Evolutionary conservation across 2,113 vertebrate species (phyloP), one percentile per base, ranked within the genome.

Genomic region (Sander vitreus): DNA sequence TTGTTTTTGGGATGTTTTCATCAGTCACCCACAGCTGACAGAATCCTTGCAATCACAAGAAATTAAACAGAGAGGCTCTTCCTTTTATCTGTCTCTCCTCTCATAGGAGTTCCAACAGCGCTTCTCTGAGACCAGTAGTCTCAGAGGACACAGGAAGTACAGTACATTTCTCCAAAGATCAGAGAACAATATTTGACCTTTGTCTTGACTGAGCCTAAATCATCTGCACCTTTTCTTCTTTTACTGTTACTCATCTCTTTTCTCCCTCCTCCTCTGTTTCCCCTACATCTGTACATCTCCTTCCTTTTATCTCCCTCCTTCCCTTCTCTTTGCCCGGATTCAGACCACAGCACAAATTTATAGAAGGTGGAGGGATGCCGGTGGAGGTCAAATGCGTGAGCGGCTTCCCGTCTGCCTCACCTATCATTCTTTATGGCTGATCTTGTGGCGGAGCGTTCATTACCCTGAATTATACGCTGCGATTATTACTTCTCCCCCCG

Each of bases 391-490:
- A 93, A 93, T 25, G 83, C 53, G 76, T 83, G 83, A 91, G 85
- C 80, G 45, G 84, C 87, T 85, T 85, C 84, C 88, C 80, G 70
- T 88, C 89, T 90, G 89, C 85, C 92, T 89, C 81, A 78, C 81
- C 89, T 85, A 92, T 93, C 91, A 86, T 92, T 92, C 92, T 94
- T 94, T 93, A 93, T 90, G 92, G 92, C 89, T 76, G 85, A 92
- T 92, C 91, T 86, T 88, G 92, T 91, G 91, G 89, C 74, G 69
- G 80, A 91, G 91, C 92, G 89, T 93, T 94, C 92, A 94, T 94
- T 94, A 94, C 83, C 90, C 89, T 93, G 92, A 93, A 93, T 93
- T 93, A 94, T 91, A 93, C 12, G 54, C 77, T 69, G 71, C 77
- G 76, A 92, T 93, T 92, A 94, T 93, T 94, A 91, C 92, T 85